Evolutionary conservation across 2,113 vertebrate genomes (phyloP), one percentile per base, ranked within the genome.

Genomic region (Tragelaphus buxtoni): DNA sequence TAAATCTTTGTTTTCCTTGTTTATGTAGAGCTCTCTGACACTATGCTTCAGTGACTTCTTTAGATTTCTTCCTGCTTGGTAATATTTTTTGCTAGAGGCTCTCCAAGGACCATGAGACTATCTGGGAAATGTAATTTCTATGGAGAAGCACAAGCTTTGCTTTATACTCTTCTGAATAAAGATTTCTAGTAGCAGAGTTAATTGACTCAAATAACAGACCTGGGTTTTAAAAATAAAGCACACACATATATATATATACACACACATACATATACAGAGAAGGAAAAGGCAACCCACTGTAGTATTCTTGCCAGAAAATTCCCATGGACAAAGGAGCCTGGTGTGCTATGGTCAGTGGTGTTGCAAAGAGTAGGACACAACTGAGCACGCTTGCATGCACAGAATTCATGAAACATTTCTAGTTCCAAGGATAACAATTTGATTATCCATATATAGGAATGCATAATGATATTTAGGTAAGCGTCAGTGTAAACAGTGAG

Each of bases 1-100:
- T 96, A 96, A 96, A 65, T 35, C 92, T 96, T 96, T 94, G 89
- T 97, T 97, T 32, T 97, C 0, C 65, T 56, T 97, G 94, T 97
- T 97, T 97, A 83, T 88, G 26, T 53, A 92, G 77, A 83, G 2
- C n/a, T 97, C 83, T 39, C 63, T 88, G 47, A 77, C 17, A 94
- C 18, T 4, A n/a, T 22, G 88, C 24, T 86, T 95, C 58, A 97
- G 39, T 63, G 20, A 91, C 80, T 7, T 47, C 81, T 94, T 95
- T 80, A 95, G 32, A 86, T 39, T 94, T 28, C 90, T 92, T 90
- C 26, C 13, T 93, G 9, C 7, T 89, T 96, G 88, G 24, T 74
- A 96, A 8, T 17, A 47, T n/a, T 83, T 96, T 49, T 83, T 7
- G 63, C 79, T 5, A 87, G 24, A 84, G 11, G 51, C 1, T 96